Base-by-base conservation (phyloP, 37 sponge, comb jelly and placozoan genomes). In the Eunapius fragilis region DNA sequence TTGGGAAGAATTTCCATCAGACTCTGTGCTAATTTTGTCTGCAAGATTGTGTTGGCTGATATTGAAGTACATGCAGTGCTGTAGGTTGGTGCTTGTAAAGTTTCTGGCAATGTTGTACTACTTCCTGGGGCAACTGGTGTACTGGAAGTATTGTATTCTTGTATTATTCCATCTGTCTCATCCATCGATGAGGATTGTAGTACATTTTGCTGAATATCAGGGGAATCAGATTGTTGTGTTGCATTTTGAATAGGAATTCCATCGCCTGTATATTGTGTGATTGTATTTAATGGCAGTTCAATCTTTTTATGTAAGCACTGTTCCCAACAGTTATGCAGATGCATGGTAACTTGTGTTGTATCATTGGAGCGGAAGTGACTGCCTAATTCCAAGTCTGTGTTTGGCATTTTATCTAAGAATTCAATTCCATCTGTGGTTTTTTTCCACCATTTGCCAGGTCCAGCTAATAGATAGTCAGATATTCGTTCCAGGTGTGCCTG, bases 401-500 rank as follows among this genome's bases (percentile, higher is more conserved):
- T 10, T 19, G 58, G 22, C 2, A 10, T 17, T 58, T 58, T 10
- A 82, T 82, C 83, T 24, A 41, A 33, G 34, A 82, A 82, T 49
- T 82, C 83, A 2, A 82, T 27, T 38, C 83, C 83, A 71, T 24
- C 28, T 27, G 34, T 4, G 41, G 41, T 41, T 41, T 25, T 38
- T 71, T 0, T 32, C n/a, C 6, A 26, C 83, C 83, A 82, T 23
- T 41, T 31, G 11, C 83, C 74, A 31, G 82, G 82, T 33, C 82
- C 82, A 36, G 17, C 23, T 6, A 68, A 0, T 14, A 81, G 25
- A 25, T 73, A 82, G 49, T 82, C 83, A 7, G 74, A 25, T 45
- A 82, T 72, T 72, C 83, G 28, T 38, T 82, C 83, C 47, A 82
- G 27, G 37, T 82, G 83, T 7, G 48, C 31, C 50, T 82, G 83